Base-by-base conservation (phyloP, 1,140 invertebrate species). In the Agrilus planipennis region DNA sequence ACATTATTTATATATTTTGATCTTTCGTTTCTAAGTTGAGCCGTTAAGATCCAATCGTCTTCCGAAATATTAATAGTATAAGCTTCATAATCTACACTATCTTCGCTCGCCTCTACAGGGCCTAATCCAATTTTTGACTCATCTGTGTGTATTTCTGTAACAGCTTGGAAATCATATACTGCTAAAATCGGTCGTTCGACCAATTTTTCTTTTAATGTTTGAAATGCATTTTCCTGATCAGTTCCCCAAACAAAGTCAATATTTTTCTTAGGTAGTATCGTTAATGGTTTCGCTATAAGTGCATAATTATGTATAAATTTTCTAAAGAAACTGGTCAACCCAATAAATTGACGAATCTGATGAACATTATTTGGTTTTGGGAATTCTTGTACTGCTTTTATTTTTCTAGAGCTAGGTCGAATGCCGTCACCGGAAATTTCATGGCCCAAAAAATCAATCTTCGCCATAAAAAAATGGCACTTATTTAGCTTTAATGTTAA, bases 271-370 rank as follows among this genome's bases (percentile, higher is more conserved):
- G 56, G 19, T 12, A 61, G 40, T 14, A 49, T 31, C 19, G 51
- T 56, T 5, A 62, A 35, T 0, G 53, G 53, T 20, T 41, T 31
- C 9, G 53, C 52, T 20, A 54, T 51, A 6, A 48, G 2, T 0
- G 56, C 53, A 34, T 53, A 60, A 18, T 49, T 42, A 39, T 44
- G 29, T 10, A 62, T 44, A 45, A 64, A 65, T 27, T 51, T 45
- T 28, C 55, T 41, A 47, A 62, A 64, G 42, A 54, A 32, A 21
- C 39, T 41, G 3, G 39, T 20, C 22, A 41, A 41, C n/a, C 29
- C 18, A 22, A 41, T 9, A 21, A 41, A 41, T 12, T 19, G 10
- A 16, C 34, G 29, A 10, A 21, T 10, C n/a, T 41, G 15, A 10
- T 41, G 18, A 16, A 15, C 21, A 17, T 29, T 41, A 14, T 15